Percentiles rank a stretch among this genome's conserved stretches.
Evolutionary conservation across 2,888 invertebrate species (phyloP).

Genomic region (Drosophila yooni): DNA sequence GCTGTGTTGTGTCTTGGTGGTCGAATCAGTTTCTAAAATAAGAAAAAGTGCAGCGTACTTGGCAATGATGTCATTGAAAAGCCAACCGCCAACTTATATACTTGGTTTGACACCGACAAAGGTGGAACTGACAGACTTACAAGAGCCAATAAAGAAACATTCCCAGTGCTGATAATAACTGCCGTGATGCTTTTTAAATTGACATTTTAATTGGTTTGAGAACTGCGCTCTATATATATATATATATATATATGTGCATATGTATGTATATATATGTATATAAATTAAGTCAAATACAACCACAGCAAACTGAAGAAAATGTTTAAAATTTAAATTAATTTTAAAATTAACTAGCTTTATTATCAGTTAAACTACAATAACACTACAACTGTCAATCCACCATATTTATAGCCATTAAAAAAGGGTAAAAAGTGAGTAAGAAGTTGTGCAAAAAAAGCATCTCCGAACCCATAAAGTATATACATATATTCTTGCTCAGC

Average conservation of each 20-base stretch:
- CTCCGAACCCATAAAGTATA: not conserved
- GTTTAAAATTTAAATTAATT: too few relatives aligned
- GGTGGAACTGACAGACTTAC: not conserved
- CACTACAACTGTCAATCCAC: too few relatives aligned
- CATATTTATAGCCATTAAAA: not conserved
- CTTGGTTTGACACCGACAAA: not conserved
- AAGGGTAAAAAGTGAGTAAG: not conserved
- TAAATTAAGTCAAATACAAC: not conserved
- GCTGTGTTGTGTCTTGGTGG: conserved; percentile 6
- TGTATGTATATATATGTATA: too few relatives aligned
- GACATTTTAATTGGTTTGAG: not conserved
- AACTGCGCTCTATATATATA: not conserved
- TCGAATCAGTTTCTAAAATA: not conserved
- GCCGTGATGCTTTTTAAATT: not conserved
- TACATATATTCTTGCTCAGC: not conserved
- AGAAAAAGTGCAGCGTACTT: not conserved
- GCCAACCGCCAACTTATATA: conserved; percentile 4
- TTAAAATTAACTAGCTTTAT: too few relatives aligned
- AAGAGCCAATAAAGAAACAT: not conserved
- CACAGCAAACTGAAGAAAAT: not conserved
- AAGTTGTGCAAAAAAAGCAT: not conserved
- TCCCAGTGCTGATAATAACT: not conserved
- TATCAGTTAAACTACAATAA: too few relatives aligned
- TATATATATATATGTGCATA: not conserved
- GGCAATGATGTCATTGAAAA: conserved; percentile 11